Conservation (phyloP, 2,113 vertebrate species). For the Mesoclemmys tuberculata region DNA sequence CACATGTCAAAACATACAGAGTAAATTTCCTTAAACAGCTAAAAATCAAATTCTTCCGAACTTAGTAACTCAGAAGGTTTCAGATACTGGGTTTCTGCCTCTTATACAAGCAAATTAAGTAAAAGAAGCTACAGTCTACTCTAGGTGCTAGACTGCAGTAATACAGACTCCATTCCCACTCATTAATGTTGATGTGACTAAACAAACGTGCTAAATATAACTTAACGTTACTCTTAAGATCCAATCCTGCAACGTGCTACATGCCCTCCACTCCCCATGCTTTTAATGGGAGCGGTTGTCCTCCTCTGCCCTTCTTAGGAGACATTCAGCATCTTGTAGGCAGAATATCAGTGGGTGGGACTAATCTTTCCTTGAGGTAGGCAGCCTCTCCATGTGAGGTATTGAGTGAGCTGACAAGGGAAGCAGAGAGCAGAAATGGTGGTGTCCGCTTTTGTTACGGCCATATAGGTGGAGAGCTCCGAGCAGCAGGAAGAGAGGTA, state of each 20-base stretch:
- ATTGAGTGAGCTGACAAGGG: not conserved
- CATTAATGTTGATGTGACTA: not conserved
- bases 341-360: not conserved
- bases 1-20: not conserved
- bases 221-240: not conserved
- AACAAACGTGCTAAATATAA: not conserved
- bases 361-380: not conserved
- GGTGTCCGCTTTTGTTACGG: not conserved
- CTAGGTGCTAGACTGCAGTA: not conserved
- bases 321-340: not conserved
- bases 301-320: not conserved
- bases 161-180: not conserved
- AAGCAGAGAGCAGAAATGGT: not conserved
- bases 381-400: not conserved
- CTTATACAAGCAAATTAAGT: not conserved
- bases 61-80: not conserved
- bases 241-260: not conserved
- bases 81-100: not conserved
- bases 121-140: not conserved
- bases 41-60: not conserved
- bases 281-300: conserved; percentile 6
- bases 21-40: not conserved
- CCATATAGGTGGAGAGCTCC: not conserved
- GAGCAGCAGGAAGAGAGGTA: not conserved
- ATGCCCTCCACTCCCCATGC: not conserved